A percentile compares a stretch with the other conserved stretches of the same genome.
These are phyloP conservation scores for Eremophila alpestris DNA, from an alignment of 2,797 vertebrate species.

Conservation along the genomic window DNA sequence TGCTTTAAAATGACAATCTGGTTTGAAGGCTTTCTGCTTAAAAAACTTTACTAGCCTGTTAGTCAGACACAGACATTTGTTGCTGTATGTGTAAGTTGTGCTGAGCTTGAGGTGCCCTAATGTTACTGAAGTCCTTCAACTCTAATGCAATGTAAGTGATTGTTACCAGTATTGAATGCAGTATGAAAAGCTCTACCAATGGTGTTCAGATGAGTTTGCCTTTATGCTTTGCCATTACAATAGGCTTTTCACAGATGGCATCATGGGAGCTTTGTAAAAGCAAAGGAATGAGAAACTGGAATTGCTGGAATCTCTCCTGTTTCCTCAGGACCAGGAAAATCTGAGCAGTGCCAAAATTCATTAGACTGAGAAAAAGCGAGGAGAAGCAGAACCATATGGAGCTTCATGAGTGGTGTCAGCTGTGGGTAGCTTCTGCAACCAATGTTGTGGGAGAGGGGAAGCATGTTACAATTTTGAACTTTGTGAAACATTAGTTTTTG, in stretches of 20 bases:
- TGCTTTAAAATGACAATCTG: not conserved
- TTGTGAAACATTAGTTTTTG: not conserved
- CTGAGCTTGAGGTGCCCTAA: not conserved
- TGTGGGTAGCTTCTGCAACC: slow-evolving; percentile 35
- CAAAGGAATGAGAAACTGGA: not conserved
- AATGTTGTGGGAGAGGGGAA: not conserved
- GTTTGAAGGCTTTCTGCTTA: slow-evolving; percentile 28
- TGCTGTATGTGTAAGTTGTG: not conserved
- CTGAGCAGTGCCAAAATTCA: slow-evolving; percentile 21
- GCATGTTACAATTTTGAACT: slow-evolving; percentile 34
- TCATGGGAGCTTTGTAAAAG: not conserved
- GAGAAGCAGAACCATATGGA: slow-evolving; percentile 46
- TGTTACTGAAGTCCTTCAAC: not conserved
- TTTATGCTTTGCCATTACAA: not conserved
- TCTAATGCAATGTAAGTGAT: not conserved
- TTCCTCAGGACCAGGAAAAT: slow-evolving; percentile 29
- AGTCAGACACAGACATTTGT: not conserved
- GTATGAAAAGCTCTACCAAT: not conserved
- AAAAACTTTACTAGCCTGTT: not conserved
- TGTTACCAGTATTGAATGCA: not conserved
- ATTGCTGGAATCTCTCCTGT: slow-evolving; percentile 1
- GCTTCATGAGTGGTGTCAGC: slow-evolving; percentile 29
- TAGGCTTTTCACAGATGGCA: not conserved
- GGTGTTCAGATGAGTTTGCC: not conserved
- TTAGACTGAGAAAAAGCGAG: slow-evolving; percentile 22